phyloP scores from a whole-genome alignment of 2,113 vertebrate genomes.

The Brachirus orientalis region DNA sequence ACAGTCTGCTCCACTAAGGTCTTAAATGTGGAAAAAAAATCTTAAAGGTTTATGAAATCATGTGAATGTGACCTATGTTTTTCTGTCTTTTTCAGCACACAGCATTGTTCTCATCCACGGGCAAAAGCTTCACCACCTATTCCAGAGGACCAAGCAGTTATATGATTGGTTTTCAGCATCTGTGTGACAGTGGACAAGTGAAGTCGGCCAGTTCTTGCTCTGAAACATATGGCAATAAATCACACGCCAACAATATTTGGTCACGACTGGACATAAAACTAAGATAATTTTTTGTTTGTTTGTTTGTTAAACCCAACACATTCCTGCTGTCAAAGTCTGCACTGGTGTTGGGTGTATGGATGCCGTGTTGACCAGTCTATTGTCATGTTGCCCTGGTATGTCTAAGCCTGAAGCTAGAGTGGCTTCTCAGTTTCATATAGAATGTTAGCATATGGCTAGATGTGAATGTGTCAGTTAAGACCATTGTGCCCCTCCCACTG shows the following conservation, averaged over 20 bases:
- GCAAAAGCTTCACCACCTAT: not conserved
- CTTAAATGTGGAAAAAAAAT: not conserved
- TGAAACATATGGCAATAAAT: slow-evolving; percentile 13
- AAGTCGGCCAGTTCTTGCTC: not conserved
- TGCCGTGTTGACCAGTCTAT: slow-evolving; percentile 15
- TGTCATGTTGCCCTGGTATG: slow-evolving; percentile 35
- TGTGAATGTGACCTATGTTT: not conserved
- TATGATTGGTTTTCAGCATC: not conserved
- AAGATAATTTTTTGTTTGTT: not conserved
- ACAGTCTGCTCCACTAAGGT: too few species aligned
- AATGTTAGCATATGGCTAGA: slow-evolving; percentile 62
- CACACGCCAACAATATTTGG: not conserved
- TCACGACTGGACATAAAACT: slow-evolving; percentile 9
- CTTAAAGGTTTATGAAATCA: not conserved
- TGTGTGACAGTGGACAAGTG: not conserved
- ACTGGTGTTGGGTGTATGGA: slow-evolving; percentile 6
- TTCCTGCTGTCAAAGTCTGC: not conserved
- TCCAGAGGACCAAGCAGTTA: slow-evolving; percentile 3
- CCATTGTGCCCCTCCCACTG: slow-evolving; percentile 24
- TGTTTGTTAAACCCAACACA: not conserved
- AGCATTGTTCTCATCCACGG: not conserved
- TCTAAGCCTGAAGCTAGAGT: slow-evolving; percentile 25
- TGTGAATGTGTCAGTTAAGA: slow-evolving; percentile 20
- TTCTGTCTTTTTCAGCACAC: not conserved
- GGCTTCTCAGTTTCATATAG: slow-evolving; percentile 30